Conservation (phyloP, 2,113 vertebrate species). For the Varanus komodoensis region DNA sequence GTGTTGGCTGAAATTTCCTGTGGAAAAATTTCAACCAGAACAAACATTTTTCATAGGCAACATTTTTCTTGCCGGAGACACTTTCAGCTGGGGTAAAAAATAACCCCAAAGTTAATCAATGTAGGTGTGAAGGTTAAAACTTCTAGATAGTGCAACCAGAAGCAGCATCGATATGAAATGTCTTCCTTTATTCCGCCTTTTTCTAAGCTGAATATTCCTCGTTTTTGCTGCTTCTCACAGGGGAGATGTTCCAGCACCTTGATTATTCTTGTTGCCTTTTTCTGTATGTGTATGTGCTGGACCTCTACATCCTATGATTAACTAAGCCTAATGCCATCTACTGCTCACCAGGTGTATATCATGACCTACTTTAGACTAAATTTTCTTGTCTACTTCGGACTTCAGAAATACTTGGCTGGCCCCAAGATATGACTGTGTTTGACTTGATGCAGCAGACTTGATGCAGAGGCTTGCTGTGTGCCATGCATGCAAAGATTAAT, state of each 20-base stretch:
- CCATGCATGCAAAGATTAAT: neutral
- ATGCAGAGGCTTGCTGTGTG: neutral
- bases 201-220: too few species aligned
- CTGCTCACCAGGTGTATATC: neutral
- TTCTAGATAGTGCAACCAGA: neutral
- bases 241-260: too few species aligned
- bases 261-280: too few species aligned
- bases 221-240: too few species aligned
- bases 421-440: neutral
- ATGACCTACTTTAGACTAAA: neutral
- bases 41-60: too few species aligned
- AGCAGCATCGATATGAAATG: neutral
- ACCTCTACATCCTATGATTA: neutral
- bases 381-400: neutral
- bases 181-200: too few species aligned
- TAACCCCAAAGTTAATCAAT: neutral
- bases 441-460: neutral
- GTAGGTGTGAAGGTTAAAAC: neutral
- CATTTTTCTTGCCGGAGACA: too few species aligned
- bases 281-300: neutral
- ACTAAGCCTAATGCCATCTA: neutral
- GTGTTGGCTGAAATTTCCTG: too few species aligned
- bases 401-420: neutral
- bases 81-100: too few species aligned
- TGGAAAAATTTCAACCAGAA: too few species aligned